Evolutionary conservation across 2,113 vertebrate genomes (phyloP), one percentile per base, ranked within the genome.

Genomic region (Mionectes macconnelli): DNA sequence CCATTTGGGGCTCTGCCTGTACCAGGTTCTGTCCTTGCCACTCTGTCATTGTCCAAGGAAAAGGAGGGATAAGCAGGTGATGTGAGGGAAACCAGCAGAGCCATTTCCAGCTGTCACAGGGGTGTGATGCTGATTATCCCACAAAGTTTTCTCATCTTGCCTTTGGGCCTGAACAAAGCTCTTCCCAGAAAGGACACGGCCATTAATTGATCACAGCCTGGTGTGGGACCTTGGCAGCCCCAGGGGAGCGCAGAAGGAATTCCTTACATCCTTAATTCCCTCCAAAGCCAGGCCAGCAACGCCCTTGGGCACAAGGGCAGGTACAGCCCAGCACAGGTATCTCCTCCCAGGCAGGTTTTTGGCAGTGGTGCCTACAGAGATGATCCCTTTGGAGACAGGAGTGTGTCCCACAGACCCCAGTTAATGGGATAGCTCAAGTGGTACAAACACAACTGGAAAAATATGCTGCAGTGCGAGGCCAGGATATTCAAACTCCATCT

Each of bases 381-480:
- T 35, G 56, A 57, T 27, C 67, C 87, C 44, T 85, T 3, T n/a
- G 69, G 77, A 84, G 81, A 14, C 66, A 56, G 74, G 45, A 91
- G 37, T 1, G 14, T 70, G 69, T 64, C 78, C 64, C 67, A 80
- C 79, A 12, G 3, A 68, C 3, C 45, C 82, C 74, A 20, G 70
- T 20, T 15, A 85, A 35, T 9, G 79, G 90, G 93, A 59, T 2
- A 66, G 70, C 76, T 88, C 87, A 90, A 95, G 27, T 8, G 89
- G 82, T 81, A 88, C 93, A 83, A 92, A 90, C 90, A 84, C 93
- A 70, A 93, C 75, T 92, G 93, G 94, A 93, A 96, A 96, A 97
- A 93, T 74, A 69, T 49, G 87, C 91, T 72, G 87, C 69, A 35
- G 81, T 93, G 89, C 91, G 69, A 49, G 87, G 87, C 85, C 87